A percentile compares a stretch with the other conserved stretches of the same genome.
Conservation (phyloP, 2,113 vertebrate genomes). For the Grammomys surdaster region DNA sequence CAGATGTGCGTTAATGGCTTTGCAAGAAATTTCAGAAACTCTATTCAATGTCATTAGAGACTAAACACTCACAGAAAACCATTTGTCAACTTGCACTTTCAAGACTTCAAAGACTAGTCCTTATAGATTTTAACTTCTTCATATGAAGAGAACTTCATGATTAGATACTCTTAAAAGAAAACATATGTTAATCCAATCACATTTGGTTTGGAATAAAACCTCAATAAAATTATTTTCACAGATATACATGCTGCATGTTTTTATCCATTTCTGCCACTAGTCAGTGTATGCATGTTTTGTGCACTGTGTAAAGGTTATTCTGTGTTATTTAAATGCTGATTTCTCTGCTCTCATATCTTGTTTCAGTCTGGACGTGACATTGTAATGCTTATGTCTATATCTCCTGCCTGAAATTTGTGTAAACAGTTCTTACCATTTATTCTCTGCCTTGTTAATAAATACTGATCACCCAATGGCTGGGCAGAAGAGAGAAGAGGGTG, state of each 20-base stretch:
- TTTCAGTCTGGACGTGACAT: no score
- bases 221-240: background rate
- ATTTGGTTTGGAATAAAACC: background rate
- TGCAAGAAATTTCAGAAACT: background rate
- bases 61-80: background rate
- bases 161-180: background rate
- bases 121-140: background rate
- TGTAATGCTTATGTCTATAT: no score
- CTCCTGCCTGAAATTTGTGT: no score
- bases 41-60: background rate
- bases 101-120: background rate
- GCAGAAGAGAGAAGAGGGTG: no score
- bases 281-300: no score
- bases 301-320: no score
- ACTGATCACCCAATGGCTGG: no score
- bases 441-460: no score
- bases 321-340: no score
- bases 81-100: background rate
- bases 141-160: background rate
- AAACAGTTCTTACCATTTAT: no score
- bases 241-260: background rate
- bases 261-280: background rate
- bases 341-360: no score
- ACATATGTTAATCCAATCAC: background rate
- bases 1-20: background rate